phyloP scores from a whole-genome alignment of 2,113 vertebrate genomes.

The Podiceps cristatus region DNA sequence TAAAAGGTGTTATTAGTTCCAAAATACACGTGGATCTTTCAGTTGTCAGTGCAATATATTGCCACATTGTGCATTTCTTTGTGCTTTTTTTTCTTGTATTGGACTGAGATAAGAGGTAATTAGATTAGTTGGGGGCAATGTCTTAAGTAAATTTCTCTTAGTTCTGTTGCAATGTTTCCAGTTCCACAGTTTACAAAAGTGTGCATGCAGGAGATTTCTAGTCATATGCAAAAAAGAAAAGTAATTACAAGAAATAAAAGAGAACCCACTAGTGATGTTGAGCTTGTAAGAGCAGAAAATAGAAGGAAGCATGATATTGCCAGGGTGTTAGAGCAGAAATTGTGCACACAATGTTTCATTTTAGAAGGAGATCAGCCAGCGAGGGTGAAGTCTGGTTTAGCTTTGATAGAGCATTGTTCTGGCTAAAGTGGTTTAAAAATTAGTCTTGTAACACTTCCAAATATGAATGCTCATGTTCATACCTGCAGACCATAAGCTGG shows the following conservation, averaged over 20 bases:
- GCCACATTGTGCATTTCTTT: accelerated
- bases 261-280: not conserved
- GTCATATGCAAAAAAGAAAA: not conserved
- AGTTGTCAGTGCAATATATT: not conserved
- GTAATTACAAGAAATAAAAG: not conserved
- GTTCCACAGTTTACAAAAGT: not conserved
- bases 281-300: not conserved
- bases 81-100: slow-evolving; percentile 32
- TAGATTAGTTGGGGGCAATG: slow-evolving; percentile 12
- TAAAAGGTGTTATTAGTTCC: not conserved
- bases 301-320: not conserved
- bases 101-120: slow-evolving; percentile 26
- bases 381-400: not conserved
- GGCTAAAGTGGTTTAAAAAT: not conserved
- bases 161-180: not conserved
- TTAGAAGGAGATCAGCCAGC: not conserved
- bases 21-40: not conserved
- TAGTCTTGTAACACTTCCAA: not conserved
- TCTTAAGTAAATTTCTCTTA: slow-evolving; percentile 12
- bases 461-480: not conserved
- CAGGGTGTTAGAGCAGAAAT: not conserved
- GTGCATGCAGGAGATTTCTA: not conserved
- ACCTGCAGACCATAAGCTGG: not conserved
- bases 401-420: not conserved
- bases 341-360: not conserved